Base-by-base conservation (phyloP, 2,797 vertebrate species). In the Netta rufina region DNA sequence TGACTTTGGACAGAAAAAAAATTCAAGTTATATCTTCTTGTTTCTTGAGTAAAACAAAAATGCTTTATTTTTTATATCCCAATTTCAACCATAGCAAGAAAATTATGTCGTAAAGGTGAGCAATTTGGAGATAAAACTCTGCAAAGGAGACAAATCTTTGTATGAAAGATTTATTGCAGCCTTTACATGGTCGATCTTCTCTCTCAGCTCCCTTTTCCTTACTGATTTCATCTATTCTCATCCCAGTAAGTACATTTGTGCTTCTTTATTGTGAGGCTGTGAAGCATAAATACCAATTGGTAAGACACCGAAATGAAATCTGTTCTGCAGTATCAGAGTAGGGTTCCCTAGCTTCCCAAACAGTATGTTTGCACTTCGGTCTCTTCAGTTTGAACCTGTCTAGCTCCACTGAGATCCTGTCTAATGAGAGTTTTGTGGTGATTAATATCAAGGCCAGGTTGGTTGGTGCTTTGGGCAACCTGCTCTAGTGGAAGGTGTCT, bases 231-330 rank as follows among this genome's bases (percentile, higher is more conserved):
- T 64, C 70, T 85, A 5, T 75, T 76, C 45, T 93, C 47, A 62
- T 91, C 85, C 76, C 87, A 81, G 0, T 70, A 81, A 60, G 11
- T 41, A 64, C 58, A 21, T 88, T 72, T 66, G 61, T 88, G 32
- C 71, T 90, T 92, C 38, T 88, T 93, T 91, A 39, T 67, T 82
- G 64, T 36, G 61, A 84, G 45, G 16, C 80, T 82, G 18, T 70
- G 77, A 90, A 93, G 39, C 73, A 88, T 88, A 92, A 92, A 87
- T 87, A 93, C 54, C 3, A 4, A 62, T 36, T 6, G 6, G 71
- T 72, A 90, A 84, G 58, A 87, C 30, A 57, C 39, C 81, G 73
- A 92, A 95, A 90, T 87, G 84, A 91, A 93, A 95, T 70, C 87
- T 73, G 39, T 95, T 89, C 84, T 79, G 43, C 73, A 84, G 22